Evolutionary conservation across 2,113 vertebrate species (phyloP).

Genomic region (Sturnus vulgaris): DNA sequence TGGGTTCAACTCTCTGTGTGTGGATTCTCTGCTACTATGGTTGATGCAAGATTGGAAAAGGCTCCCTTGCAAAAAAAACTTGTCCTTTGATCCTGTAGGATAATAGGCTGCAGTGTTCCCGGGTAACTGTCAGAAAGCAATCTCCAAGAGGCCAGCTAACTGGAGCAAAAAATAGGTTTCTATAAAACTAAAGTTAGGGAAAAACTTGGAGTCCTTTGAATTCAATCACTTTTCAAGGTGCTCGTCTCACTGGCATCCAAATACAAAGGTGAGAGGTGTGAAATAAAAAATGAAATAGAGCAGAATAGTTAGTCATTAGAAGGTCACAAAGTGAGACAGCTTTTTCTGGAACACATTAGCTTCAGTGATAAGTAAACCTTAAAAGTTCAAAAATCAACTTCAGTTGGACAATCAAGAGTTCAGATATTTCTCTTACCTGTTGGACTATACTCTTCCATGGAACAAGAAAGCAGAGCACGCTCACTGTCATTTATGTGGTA

Average conservation of each 20-base stretch:
- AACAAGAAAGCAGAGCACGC: neutral
- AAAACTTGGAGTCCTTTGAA: neutral
- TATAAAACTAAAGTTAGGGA: constrained; percentile 15
- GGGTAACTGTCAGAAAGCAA: constrained; percentile 35
- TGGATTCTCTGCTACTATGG: neutral
- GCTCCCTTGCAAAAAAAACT: neutral
- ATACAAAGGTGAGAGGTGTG: constrained; percentile 12
- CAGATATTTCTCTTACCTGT: neutral
- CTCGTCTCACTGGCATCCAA: neutral
- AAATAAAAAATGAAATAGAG: constrained; percentile 32
- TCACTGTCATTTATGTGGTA: neutral
- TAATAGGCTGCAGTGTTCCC: constrained; percentile 4
- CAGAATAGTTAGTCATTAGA: constrained; percentile 8
- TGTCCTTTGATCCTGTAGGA: constrained; percentile 39
- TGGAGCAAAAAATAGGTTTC: constrained; percentile 37
- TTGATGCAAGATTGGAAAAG: neutral
- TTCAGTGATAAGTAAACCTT: neutral
- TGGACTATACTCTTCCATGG: neutral
- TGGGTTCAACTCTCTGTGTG: neutral
- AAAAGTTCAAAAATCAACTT: constrained; percentile 17
- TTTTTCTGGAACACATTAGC: constrained; percentile 18
- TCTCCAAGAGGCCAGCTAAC: constrained; percentile 20
- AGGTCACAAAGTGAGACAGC: neutral
- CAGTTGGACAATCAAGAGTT: neutral
- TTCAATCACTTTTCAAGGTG: constrained; percentile 19